Conservation (phyloP, 2,888 invertebrate species). For the Ennomos quercinarius region DNA sequence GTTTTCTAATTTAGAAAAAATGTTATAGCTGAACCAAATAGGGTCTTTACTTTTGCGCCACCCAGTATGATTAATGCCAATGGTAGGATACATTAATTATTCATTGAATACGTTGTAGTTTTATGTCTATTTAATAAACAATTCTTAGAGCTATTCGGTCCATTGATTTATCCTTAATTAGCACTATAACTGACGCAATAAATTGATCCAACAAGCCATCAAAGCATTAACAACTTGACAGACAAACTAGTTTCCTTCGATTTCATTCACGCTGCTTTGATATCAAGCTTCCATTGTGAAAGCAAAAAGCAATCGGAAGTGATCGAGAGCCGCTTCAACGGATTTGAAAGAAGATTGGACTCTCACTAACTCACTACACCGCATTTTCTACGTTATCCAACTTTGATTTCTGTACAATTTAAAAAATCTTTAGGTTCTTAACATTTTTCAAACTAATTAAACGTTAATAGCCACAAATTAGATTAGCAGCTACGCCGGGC, state of each 20-base stretch:
- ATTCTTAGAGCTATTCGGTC: conserved; percentile 3
- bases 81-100: no score
- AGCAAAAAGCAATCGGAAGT: conserved; percentile 70
- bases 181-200: conserved; percentile 23
- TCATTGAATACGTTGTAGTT: no score
- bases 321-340: conserved; percentile 58
- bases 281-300: conserved; percentile 57
- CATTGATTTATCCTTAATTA: conserved; percentile 21
- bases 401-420: conserved; percentile 21
- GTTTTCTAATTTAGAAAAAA: no score
- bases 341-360: conserved; percentile 49
- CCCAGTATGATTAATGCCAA: no score
- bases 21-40: no score
- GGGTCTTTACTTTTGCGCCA: no score
- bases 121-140: neutral
- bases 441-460: neutral
- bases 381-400: conserved; percentile 41
- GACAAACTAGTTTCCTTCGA: conserved; percentile 39
- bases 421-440: neutral
- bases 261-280: conserved; percentile 34
- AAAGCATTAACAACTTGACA: conserved; percentile 37
- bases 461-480: neutral
- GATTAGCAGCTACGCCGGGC: neutral
- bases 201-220: conserved; percentile 36
- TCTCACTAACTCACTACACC: conserved; percentile 34